A percentile compares a stretch with the other conserved stretches of the same genome.
Conservation (phyloP, 1,140 invertebrate species). For the Cyphomyrmex costatus region DNA sequence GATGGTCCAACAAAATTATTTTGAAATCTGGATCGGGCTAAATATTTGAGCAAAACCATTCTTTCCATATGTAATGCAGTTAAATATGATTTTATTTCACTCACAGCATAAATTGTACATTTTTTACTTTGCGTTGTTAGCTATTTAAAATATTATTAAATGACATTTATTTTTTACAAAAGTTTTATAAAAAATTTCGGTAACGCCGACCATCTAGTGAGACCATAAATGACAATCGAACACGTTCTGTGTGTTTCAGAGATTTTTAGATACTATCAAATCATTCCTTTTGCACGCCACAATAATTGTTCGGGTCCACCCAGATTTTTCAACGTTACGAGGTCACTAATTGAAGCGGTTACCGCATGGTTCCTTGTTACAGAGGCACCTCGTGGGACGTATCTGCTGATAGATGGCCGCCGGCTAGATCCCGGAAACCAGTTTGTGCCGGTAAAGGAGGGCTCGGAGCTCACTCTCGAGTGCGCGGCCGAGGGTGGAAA, state of each 20-base stretch:
- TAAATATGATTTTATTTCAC: not conserved
- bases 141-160: not conserved
- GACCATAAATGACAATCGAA: too few species aligned
- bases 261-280: not conserved
- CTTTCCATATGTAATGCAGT: not conserved
- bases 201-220: not conserved
- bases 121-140: not conserved
- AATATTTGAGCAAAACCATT: too few species aligned
- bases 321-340: conserved; percentile 70
- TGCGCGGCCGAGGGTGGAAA: conserved; percentile 95
- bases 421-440: conserved; percentile 93
- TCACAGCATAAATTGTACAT: not conserved
- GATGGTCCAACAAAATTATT: too few species aligned
- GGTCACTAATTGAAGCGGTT: conserved; percentile 59
- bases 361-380: conserved; percentile 79
- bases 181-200: not conserved
- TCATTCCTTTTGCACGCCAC: not conserved
- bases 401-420: conserved; percentile 92
- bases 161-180: not conserved
- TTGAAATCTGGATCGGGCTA: too few species aligned
- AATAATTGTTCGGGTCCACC: conserved; percentile 13
- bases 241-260: not conserved
- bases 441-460: conserved; percentile 94
- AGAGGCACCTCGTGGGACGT: conserved; percentile 93
- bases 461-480: conserved; percentile 92